These are phyloP conservation scores for Siphlonurus alternatus DNA, from an alignment of 2,888 invertebrate genomes.

Conservation along the genomic window DNA sequence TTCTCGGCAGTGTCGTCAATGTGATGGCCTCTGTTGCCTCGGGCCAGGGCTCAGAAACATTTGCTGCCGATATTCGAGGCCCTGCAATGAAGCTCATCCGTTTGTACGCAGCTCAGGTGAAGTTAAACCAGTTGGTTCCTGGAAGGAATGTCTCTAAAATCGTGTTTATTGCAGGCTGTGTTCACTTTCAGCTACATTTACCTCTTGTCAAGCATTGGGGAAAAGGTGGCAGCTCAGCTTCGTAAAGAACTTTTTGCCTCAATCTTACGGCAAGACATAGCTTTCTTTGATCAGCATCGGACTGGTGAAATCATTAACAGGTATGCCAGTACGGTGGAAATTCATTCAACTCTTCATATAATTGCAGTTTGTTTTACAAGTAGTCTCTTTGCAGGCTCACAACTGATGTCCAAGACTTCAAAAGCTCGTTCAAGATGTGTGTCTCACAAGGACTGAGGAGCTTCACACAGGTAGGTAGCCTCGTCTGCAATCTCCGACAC, in stretches of 20 bases:
- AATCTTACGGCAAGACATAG: slow-evolving; percentile 70
- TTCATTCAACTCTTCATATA: no score
- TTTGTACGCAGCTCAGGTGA: slow-evolving; percentile 59
- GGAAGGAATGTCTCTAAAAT: not conserved
- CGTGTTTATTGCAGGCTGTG: slow-evolving; percentile 44
- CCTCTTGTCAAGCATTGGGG: slow-evolving; percentile 71
- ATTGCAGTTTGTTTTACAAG: no score
- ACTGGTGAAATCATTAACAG: slow-evolving; percentile 87
- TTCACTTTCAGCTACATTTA: slow-evolving; percentile 85
- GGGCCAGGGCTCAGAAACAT: slow-evolving; percentile 31
- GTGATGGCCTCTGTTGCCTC: slow-evolving; percentile 41
- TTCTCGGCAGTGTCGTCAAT: slow-evolving; percentile 71
- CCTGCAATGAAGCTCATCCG: slow-evolving; percentile 50
- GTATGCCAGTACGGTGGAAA: no score
- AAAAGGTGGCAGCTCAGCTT: slow-evolving; percentile 66
- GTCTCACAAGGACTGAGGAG: slow-evolving; percentile 85
- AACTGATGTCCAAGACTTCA: slow-evolving; percentile 91
- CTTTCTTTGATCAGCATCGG: slow-evolving; percentile 78
- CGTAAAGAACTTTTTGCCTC: slow-evolving; percentile 66
- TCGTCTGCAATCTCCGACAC: no score
- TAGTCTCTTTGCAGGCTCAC: slow-evolving; percentile 47
- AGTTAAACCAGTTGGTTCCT: slow-evolving; percentile 10
- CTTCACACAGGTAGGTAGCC: slow-evolving; percentile 57
- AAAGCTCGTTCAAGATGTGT: slow-evolving; percentile 86
- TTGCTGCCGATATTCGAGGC: slow-evolving; percentile 40